phyloP scores from a whole-genome alignment of 2,113 vertebrate species.

The Varanus komodoensis region DNA sequence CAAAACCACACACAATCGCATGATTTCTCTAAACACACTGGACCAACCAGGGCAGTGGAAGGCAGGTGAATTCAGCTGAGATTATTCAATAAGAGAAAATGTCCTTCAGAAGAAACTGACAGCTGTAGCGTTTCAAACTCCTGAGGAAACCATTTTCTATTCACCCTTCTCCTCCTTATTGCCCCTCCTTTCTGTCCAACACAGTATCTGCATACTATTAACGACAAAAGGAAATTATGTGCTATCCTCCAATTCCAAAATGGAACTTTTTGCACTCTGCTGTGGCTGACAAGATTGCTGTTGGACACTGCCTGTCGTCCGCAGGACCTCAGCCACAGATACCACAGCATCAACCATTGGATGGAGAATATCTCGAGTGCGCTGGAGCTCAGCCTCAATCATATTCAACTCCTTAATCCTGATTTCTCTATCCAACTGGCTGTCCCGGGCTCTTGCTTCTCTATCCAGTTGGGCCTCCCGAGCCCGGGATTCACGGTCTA shows the following conservation, averaged over 20 bases:
- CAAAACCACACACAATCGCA: neutral
- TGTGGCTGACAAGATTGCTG: neutral
- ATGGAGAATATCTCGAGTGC: slow-evolving; percentile 30
- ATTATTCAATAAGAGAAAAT: neutral
- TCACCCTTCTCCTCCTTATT: neutral
- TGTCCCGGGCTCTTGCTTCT: slow-evolving; percentile 22
- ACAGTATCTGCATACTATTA: neutral
- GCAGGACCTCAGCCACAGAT: slow-evolving; percentile 17
- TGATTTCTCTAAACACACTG: neutral
- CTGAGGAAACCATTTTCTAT: neutral
- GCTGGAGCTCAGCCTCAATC: slow-evolving; percentile 31
- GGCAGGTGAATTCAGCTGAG: neutral
- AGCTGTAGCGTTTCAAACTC: neutral
- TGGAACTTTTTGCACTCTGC: neutral
- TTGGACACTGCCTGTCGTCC: neutral
- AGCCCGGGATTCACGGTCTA: slow-evolving; percentile 24
- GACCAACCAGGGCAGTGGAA: neutral
- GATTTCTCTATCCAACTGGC: slow-evolving; percentile 24
- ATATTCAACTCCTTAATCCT: slow-evolving; percentile 31
- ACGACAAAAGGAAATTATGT: neutral
- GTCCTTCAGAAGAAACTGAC: neutral
- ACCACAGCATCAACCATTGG: slow-evolving; percentile 30
- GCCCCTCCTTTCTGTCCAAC: neutral
- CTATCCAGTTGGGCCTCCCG: slow-evolving; percentile 32
- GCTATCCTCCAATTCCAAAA: neutral